Evolutionary conservation across 2,113 vertebrate species (phyloP), one percentile per base, ranked within the genome.

Genomic region (Salvelinus sp.): DNA sequence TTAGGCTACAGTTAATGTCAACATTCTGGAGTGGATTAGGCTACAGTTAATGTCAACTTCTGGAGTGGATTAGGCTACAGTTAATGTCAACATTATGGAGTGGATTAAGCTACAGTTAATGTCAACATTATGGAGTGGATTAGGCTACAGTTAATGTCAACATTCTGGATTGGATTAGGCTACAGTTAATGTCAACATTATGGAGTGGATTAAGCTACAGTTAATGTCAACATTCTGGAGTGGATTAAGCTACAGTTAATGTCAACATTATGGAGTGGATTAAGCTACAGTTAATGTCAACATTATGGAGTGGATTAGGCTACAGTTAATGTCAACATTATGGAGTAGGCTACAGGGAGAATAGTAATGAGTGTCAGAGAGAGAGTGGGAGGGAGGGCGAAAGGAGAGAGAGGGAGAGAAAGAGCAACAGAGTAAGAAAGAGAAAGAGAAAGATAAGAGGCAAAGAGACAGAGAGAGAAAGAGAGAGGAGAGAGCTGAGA

Each of bases 51-150:
- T 44, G 69, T 70, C 47, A 25, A 25, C 69, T 71, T 71, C 58
- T 71, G 70, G 23, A 71, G 48, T 14, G 30, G 30, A 72, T 28
- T 28, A 28, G 0, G 28, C 28, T 76, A 28, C 70, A 18, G 38
- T 70, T 70, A 54, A 54, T 44, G 69, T 70, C 47, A 25, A 25
- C 69, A 57, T 58, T 71, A 71, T 71, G 70, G 23, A 71, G 48
- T 14, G 30, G 30, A 72, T 28, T 28, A 3, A 3, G 28, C 28
- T 76, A 28, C 70, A 18, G 38, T 54, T 70, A 54, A 54, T 44
- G 69, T 70, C 47, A 25, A 25, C 69, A 57, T 71, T 71, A 58
- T 71, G 70, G 23, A 71, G 48, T 14, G 28, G 30, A 72, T 28
- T 28, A 3, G 0, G 27, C 27, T 76, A 28, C 70, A 18, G 38